Evolutionary conservation across 1,140 invertebrate genomes (phyloP).

Genomic region (Acyrthosiphon pisum): DNA sequence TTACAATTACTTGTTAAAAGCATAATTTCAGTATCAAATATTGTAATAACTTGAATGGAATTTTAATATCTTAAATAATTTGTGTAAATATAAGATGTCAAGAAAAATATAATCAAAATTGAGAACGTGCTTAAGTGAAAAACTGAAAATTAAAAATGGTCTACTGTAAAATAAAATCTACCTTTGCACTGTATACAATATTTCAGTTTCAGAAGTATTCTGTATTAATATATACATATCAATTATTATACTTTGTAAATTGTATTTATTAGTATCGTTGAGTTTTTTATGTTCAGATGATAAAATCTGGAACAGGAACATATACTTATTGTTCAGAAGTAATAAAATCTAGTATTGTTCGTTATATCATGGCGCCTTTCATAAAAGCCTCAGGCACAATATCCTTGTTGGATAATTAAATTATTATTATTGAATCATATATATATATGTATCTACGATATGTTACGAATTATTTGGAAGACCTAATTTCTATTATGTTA

Average conservation of each 20-base stretch:
- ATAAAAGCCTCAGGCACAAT: slow-evolving; percentile 44
- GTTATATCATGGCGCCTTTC: slow-evolving; percentile 59
- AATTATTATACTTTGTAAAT: background rate
- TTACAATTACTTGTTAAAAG: too few species aligned
- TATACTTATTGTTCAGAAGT: slow-evolving; percentile 28
- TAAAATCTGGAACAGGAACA: slow-evolving; percentile 41
- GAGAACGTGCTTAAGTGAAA: background rate
- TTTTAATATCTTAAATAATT: background rate
- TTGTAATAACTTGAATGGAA: background rate
- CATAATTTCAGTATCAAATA: too few species aligned
- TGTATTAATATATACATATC: background rate
- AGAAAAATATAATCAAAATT: too few species aligned
- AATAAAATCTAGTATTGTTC: slow-evolving; percentile 51
- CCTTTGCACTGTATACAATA: background rate
- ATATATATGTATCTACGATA: background rate
- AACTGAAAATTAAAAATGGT: background rate
- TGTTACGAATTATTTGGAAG: background rate
- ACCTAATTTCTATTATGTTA: slow-evolving; percentile 41
- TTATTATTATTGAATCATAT: slow-evolving; percentile 14
- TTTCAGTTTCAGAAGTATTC: background rate
- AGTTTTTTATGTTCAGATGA: slow-evolving; percentile 24
- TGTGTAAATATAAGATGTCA: background rate
- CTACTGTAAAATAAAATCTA: too few species aligned
- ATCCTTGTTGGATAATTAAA: slow-evolving; percentile 40
- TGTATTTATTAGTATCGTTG: background rate